phyloP scores from a whole-genome alignment of 2,113 vertebrate species.

The Hoplias malabaricus region DNA sequence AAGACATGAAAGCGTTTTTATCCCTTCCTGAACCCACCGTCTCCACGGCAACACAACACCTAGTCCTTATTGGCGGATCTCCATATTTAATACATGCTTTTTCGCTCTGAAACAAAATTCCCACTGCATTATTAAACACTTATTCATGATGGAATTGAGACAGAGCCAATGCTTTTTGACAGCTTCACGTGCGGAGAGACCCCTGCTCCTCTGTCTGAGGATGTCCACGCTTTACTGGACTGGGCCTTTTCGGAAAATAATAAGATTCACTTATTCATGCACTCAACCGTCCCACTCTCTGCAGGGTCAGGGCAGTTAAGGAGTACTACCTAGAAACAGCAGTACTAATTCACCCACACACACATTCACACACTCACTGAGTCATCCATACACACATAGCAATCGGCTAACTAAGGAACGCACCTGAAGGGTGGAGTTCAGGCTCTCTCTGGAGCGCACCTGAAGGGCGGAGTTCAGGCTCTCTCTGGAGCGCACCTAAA shows the following conservation, averaged over 20 bases:
- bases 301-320: no score
- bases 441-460: no score
- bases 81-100: conserved; percentile 37
- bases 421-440: no score
- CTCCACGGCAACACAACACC: conserved; percentile 31
- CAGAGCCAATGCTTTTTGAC: conserved; percentile 30
- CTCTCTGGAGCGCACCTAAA: no score
- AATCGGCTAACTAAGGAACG: no score
- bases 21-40: conserved; percentile 5
- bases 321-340: no score
- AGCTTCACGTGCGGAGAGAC: conserved; percentile 28
- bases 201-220: neutral
- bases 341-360: neutral
- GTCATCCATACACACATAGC: neutral
- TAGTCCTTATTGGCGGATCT: conserved; percentile 42
- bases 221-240: conserved; percentile 17
- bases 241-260: conserved; percentile 9
- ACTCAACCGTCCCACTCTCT: no score
- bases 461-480: no score
- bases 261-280: no score
- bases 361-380: neutral
- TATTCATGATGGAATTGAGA: conserved; percentile 40
- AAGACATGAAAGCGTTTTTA: conserved; percentile 34
- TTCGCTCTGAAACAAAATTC: conserved; percentile 46
- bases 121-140: conserved; percentile 45